Evolutionary conservation across 2,797 vertebrate genomes (phyloP), one percentile per base, ranked within the genome.

Genomic region (Parotocinclus haroldoi): DNA sequence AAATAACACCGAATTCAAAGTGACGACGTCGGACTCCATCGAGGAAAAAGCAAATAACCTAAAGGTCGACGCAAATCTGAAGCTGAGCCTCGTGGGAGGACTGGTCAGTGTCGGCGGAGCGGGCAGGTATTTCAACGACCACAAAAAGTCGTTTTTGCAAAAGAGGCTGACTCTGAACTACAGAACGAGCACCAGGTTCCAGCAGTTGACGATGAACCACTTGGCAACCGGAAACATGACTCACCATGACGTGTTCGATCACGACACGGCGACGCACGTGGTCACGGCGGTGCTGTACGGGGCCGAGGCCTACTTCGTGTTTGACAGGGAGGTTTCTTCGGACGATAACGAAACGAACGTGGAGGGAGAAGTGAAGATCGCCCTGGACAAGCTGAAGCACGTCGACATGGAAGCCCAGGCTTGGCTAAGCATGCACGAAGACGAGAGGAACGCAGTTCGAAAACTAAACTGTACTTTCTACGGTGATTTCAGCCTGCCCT

Each of bases 281-380:
- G 67, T 69, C 37, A 65, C 57, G 19, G 72, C 72, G 27, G 51
- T 74, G 17, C 54, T 69, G 14, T 74, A 74, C n/a, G 72, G 72
- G 9, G 72, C 72, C 0, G 27, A 60, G 8, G 72, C 66, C 14
- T 60, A 54, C 61, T 74, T 74, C 61, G 45, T 69, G 19, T 69
- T 74, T 65, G 57, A 69, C 37, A 65, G 53, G 52, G 14, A 57
- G 7, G 7, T 19, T 3, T 11, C 42, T 39, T 57, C 39, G 4
- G 10, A 37, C 3, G 53, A 49, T 11, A 12, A 56, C 3, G 38
- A 13, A 54, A 37, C 4, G 1, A 9, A 56, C 1, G 7, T 38
- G 9, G 4, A 65, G 10, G 52, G 14, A 48, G 27, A 56, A 46
- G n/a, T 16, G 13, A 38, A 46, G 1, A 54, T 48, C 11, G 9